Evolutionary conservation across 2,113 vertebrate genomes (phyloP).

Genomic region (Bagarius yarrelli): DNA sequence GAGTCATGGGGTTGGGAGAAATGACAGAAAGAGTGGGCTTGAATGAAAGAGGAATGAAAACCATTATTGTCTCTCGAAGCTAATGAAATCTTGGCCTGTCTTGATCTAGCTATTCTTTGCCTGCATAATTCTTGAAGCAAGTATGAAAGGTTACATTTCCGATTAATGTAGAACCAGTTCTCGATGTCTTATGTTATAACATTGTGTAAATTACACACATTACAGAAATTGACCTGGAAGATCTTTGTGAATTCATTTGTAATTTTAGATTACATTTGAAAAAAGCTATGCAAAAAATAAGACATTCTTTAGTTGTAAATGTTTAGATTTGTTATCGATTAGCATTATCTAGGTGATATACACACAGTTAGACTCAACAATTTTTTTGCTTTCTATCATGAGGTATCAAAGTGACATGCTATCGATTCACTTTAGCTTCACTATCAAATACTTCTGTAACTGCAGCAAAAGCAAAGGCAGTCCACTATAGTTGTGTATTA

Average conservation of each 20-base stretch:
- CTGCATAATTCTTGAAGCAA: constrained; percentile 51
- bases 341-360: neutral
- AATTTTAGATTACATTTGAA: constrained; percentile 11
- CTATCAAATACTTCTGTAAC: constrained; percentile 12
- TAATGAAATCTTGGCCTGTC: constrained; percentile 58
- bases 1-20: constrained; percentile 62
- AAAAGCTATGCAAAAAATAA: neutral
- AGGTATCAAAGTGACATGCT: neutral
- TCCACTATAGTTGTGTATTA: constrained; percentile 55
- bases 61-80: constrained; percentile 66
- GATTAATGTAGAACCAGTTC: constrained; percentile 40
- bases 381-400: neutral
- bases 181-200: constrained; percentile 41
- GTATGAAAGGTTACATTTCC: constrained; percentile 50
- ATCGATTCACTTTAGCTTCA: constrained; percentile 11
- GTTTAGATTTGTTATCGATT: constrained; percentile 4
- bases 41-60: constrained; percentile 68
- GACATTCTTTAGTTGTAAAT: neutral
- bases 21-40: constrained; percentile 61
- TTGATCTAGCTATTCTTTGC: constrained; percentile 53
- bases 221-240: constrained; percentile 15
- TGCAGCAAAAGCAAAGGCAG: neutral
- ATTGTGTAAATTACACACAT: constrained; percentile 52
- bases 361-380: neutral
- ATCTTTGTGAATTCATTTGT: constrained; percentile 25